Base-by-base conservation (phyloP, 2,113 vertebrate genomes). In the Brienomyrus brachyistius region DNA sequence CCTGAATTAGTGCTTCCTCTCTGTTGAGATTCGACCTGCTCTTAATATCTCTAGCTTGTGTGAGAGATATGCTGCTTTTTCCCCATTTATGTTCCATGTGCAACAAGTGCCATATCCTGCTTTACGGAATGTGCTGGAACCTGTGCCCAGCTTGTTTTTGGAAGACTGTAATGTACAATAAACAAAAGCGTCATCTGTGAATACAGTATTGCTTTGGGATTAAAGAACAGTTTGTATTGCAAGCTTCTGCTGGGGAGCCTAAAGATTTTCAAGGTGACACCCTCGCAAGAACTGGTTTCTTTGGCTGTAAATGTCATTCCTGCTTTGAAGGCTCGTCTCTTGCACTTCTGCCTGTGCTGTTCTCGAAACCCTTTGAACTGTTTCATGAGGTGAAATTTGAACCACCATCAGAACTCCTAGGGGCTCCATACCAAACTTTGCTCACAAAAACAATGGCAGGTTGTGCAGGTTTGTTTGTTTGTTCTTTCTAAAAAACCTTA, bases 391-490 rank as follows among this genome's bases (percentile, higher is more conserved):
- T 31, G 80, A 86, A 89, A 89, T 56, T 0, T 6, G 54, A 89
- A 35, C 15, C 74, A 80, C 35, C 74, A 80, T 80, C 13, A 19
- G 31, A 43, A 80, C 17, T 2, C 35, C 74, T 80, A 40, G 74
- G 35, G 17, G 17, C 15, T 80, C 74, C 74, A 13, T 31, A 13
- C n/a, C 23, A 11, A 31, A 13, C 13, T 70, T 70, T n/a, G 10
- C 62, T 70, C 62, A 1, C 40, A 62, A 45, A 83, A 54, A 89
- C 85, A 80, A n/a, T 54, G 56, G 85, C 84, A 40, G 89, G 47
- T 80, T 77, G 85, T 51, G 70, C 66, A 87, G 89, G 66, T 77
- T 54, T 87, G 50, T 54, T 62, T 27, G 31, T n/a, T 27, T 31
- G 11, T 86, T 21, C 3, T 50, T 31, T 13, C 50, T 50, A 5